Evolutionary conservation across 2,113 vertebrate genomes (phyloP).

Genomic region (Ailuropoda melanoleuca): DNA sequence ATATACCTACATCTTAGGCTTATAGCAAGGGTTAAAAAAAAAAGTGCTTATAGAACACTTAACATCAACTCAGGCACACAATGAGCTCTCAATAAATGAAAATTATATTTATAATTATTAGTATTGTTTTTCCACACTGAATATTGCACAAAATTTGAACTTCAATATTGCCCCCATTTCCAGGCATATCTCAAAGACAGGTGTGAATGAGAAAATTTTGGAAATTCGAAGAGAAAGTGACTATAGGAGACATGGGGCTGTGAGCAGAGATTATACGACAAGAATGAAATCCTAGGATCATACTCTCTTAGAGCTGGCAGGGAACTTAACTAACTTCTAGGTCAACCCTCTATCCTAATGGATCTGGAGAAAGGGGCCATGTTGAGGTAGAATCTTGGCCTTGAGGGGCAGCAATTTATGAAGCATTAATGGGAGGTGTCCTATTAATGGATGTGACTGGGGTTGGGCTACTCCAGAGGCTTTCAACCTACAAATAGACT

Average conservation of each 20-base stretch:
- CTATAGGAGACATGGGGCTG: not conserved
- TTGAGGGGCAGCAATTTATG: not conserved
- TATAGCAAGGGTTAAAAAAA: not conserved
- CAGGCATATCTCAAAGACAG: not conserved
- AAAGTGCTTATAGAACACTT: not conserved
- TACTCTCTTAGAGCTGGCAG: not conserved
- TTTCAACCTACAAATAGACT: not conserved
- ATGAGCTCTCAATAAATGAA: not conserved
- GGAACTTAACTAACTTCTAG: not conserved
- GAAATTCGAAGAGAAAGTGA: not conserved
- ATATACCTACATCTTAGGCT: not conserved
- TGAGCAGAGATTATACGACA: not conserved
- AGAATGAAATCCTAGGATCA: not conserved
- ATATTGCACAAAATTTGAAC: not conserved
- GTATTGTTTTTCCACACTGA: not conserved
- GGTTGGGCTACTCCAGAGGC: not conserved
- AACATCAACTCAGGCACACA: not conserved
- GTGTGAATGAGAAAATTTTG: not conserved
- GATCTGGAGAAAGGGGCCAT: not conserved
- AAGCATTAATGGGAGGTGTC: not conserved
- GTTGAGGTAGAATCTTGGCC: not conserved
- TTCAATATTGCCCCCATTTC: not conserved
- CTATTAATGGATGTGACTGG: not conserved
- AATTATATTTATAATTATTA: not conserved
- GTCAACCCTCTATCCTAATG: not conserved